phyloP scores from a whole-genome alignment of 2,797 vertebrate species.

The Spatula versicolor region DNA sequence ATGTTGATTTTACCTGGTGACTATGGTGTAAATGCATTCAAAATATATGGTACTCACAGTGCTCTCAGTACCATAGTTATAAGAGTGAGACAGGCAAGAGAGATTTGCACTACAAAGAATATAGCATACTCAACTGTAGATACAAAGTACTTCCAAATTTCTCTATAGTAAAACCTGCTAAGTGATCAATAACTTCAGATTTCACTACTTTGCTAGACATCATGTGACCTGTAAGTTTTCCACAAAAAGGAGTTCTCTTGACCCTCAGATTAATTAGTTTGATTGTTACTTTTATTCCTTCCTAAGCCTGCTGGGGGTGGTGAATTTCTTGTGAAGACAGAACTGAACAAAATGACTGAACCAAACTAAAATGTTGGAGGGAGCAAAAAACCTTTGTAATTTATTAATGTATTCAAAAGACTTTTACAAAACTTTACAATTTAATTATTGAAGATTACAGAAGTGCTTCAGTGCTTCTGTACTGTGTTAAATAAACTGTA shows the following conservation, averaged over 20 bases:
- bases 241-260: conserved; percentile 6
- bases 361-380: conserved; percentile 13
- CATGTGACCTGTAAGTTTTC: conserved; percentile 8
- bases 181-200: conserved; percentile 1
- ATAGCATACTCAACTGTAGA: neutral
- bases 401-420: conserved; percentile 67
- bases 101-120: conserved; percentile 21
- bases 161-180: neutral
- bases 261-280: conserved; percentile 53
- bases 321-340: conserved; percentile 28
- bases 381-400: conserved; percentile 43
- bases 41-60: neutral
- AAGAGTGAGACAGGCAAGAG: neutral
- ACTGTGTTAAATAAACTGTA: conserved; percentile 61
- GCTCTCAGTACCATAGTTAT: neutral
- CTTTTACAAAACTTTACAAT: conserved; percentile 69
- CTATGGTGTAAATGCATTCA: neutral
- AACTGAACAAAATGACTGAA: conserved; percentile 36
- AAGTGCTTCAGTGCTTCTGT: conserved; percentile 63
- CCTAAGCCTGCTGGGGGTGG: conserved; percentile 14
- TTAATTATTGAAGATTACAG: conserved; percentile 75
- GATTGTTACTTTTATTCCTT: conserved; percentile 38
- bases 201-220: neutral
- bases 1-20: neutral
- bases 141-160: neutral